Evolutionary conservation across 1,140 invertebrate species (phyloP), one percentile per base, ranked within the genome.

Genomic region (Atta cephalotes): DNA sequence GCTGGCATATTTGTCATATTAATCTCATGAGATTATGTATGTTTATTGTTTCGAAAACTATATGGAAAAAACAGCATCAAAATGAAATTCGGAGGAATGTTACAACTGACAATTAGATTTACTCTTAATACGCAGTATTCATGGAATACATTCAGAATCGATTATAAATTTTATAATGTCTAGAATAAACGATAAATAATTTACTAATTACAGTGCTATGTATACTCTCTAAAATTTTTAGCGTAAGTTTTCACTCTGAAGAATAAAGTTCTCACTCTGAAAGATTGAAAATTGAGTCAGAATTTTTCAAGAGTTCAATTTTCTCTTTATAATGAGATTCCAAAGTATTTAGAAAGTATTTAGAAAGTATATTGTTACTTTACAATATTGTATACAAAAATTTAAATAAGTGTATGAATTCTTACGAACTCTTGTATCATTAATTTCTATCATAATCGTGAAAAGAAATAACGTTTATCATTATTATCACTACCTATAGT

Each of bases 11-110:
- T 78, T 63, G 16, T 0, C 16, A 5, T 28, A 77, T 77, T 77
- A 63, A 45, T 77, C n/a, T 63, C 35, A 28, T 39, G 12, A 65
- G 39, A 63, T 5, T 18, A 51, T 51, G 14, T 18, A 6, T 35
- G 18, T 78, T 78, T 49, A 10, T 63, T 31, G n/a, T 16, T 16
- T 58, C 12, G 10, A 78, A 63, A 78, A 78, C 35, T 49, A 21
- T 21, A 21, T 21, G 21, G 0, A 14, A 39, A 58, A 58, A 12
- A 39, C 7, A 45, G 3, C 3, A 45, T 21, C 0, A 14, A 12
- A n/a, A n/a, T 28, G 3, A 77, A 78, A 28, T 63, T 45, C 16
- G 9, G 9, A 78, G 51, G 16, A 74, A 10, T 1, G 18, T 16
- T 39, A 31, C 16, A 72, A 31, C 3, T 14, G 18, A 74, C 1